phyloP scores from a whole-genome alignment of 1,140 invertebrate genomes.

The Hyposmocoma kahamanoa region DNA sequence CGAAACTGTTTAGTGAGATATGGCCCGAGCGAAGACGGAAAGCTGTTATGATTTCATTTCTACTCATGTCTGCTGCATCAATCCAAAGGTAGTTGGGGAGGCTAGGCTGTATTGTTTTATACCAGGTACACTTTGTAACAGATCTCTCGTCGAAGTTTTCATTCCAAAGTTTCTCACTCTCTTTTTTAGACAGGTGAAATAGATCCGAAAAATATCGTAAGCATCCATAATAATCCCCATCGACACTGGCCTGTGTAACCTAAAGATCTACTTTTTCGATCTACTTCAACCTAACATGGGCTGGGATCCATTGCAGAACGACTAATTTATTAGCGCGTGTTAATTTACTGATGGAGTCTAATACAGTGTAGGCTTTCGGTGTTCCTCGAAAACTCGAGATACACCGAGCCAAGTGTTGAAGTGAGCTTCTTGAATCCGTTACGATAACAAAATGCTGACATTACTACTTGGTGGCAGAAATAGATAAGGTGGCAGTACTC shows the following conservation, averaged over 20 bases:
- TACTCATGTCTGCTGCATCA: not conserved
- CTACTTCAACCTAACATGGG: not conserved
- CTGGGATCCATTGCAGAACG: not conserved
- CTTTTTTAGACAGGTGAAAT: not conserved
- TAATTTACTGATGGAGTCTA: not conserved
- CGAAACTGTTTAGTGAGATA: not conserved
- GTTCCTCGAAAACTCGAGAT: not conserved
- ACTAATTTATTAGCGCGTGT: not conserved
- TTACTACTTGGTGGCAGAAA: too few species aligned
- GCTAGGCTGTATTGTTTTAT: not conserved
- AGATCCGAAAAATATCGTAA: not conserved
- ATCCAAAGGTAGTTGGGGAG: not conserved
- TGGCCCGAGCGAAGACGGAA: not conserved
- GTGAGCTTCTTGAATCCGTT: not conserved
- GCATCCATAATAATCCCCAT: not conserved
- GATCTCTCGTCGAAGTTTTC: not conserved
- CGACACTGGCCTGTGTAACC: not conserved
- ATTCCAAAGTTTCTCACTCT: not conserved
- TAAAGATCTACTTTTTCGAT: not conserved
- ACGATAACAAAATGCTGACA: not conserved
- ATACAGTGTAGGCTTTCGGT: not conserved
- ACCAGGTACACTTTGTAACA: not conserved
- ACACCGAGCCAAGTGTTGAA: not conserved
- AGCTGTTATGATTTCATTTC: not conserved
- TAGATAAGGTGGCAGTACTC: too few species aligned